Percentiles rank a stretch among this genome's conserved stretches.
Evolutionary conservation across 2,888 invertebrate genomes (phyloP).

Genomic region (Cartodere bifasciata): DNA sequence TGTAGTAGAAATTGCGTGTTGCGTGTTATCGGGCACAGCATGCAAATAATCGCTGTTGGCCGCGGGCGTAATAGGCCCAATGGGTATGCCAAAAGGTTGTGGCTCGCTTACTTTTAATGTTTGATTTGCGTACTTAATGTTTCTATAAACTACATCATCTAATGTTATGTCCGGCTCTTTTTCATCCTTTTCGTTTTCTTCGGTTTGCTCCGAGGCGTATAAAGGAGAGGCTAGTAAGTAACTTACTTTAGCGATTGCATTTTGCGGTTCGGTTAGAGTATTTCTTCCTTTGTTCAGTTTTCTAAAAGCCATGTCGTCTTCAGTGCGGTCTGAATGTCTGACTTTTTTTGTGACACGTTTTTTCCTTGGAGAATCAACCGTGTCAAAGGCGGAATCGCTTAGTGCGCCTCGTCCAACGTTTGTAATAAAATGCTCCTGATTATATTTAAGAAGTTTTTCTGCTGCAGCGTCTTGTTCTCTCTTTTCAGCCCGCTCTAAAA

Average conservation of each 20-base stretch:
- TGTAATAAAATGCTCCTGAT: constrained; percentile 20
- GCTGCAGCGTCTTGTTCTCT: constrained; percentile 41
- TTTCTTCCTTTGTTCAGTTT: constrained; percentile 48
- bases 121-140: constrained; percentile 64
- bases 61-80: constrained; percentile 70
- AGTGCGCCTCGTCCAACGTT: constrained; percentile 31
- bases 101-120: constrained; percentile 59
- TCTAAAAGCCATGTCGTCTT: constrained; percentile 72
- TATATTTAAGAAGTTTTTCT: constrained; percentile 22
- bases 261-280: constrained; percentile 37
- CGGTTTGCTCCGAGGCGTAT: constrained; percentile 34
- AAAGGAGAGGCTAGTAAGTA: constrained; percentile 60
- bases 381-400: constrained; percentile 32
- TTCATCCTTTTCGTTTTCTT: constrained; percentile 20
- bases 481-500: constrained; percentile 66
- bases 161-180: constrained; percentile 66
- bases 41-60: constrained; percentile 77
- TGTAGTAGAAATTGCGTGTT: constrained; percentile 49
- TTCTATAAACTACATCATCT: constrained; percentile 77
- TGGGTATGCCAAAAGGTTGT: constrained; percentile 83
- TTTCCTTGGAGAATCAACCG: constrained; percentile 25
- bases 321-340: constrained; percentile 50
- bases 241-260: constrained; percentile 42
- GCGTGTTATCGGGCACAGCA: constrained; percentile 48
- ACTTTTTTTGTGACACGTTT: constrained; percentile 28